Conservation (phyloP, 2,113 vertebrate species). For the Platanista minor region DNA sequence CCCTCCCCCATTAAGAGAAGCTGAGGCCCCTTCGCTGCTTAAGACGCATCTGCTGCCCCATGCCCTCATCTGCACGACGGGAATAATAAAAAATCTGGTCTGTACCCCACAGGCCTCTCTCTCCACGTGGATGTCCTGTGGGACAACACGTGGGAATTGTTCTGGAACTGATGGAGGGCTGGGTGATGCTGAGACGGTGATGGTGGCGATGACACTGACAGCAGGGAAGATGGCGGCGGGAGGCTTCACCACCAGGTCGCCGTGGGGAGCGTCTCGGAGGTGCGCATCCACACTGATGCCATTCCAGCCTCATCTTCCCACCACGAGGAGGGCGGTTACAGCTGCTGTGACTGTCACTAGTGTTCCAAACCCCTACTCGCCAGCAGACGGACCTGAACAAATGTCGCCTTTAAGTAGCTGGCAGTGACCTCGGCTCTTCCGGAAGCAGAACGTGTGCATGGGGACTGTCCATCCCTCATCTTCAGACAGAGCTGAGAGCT, state of each 20-base stretch:
- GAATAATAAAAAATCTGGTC: neutral
- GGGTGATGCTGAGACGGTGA: accelerated
- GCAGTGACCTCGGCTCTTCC: accelerated
- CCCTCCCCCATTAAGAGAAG: neutral
- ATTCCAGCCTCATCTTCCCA: neutral
- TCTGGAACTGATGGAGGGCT: neutral
- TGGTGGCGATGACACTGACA: neutral
- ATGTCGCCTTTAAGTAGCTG: neutral
- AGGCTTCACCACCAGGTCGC: too few species aligned
- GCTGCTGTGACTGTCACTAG: accelerated
- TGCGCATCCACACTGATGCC: accelerated
- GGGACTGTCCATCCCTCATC: neutral
- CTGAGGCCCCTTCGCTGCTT: neutral
- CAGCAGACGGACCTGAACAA: too few species aligned
- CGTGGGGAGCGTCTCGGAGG: neutral
- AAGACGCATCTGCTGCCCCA: neutral
- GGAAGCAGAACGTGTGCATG: neutral
- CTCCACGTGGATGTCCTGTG: accelerated
- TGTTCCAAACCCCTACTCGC: accelerated
- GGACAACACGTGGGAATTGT: neutral
- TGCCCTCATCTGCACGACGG: neutral
- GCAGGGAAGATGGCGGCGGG: neutral
- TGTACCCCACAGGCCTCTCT: too few species aligned
- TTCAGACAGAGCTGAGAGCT: neutral
- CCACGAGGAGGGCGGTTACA: accelerated